phyloP scores from a whole-genome alignment of 2,113 vertebrate genomes.

The Eleginops maclovinus region DNA sequence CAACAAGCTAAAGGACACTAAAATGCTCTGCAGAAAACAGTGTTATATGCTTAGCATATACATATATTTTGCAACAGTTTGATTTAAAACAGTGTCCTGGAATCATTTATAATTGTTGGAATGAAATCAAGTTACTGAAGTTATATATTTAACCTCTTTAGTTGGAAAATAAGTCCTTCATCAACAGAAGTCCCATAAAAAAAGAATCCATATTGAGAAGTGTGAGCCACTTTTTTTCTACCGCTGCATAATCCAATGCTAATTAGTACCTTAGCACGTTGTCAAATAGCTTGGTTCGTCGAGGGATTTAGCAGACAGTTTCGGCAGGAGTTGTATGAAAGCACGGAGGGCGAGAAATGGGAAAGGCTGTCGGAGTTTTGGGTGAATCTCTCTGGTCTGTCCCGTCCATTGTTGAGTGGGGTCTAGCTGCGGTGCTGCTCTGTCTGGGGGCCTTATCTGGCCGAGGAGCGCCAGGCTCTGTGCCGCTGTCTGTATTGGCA shows the following conservation, averaged over 20 bases:
- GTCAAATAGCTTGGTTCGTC: slow-evolving; percentile 18
- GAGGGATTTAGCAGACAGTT: slow-evolving; percentile 36
- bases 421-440: slow-evolving; percentile 48
- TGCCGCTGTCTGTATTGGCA: slow-evolving; percentile 72
- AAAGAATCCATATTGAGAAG: not conserved
- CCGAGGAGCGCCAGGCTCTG: slow-evolving; percentile 52
- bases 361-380: slow-evolving; percentile 17
- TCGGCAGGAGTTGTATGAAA: slow-evolving; percentile 22
- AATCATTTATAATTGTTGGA: no score
- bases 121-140: not conserved
- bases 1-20: not conserved
- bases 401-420: slow-evolving; percentile 59
- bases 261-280: slow-evolving; percentile 23
- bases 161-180: not conserved
- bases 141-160: not conserved
- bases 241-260: slow-evolving; percentile 20
- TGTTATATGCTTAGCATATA: no score
- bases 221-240: not conserved
- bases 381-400: slow-evolving; percentile 46
- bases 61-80: no score
- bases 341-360: not conserved
- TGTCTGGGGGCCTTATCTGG: slow-evolving; percentile 78
- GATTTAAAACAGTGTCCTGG: no score
- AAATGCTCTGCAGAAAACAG: not conserved
- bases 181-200: not conserved